Evolutionary conservation across 2,797 vertebrate species (phyloP).

Genomic region (Pteronotus mesoamericanus): DNA sequence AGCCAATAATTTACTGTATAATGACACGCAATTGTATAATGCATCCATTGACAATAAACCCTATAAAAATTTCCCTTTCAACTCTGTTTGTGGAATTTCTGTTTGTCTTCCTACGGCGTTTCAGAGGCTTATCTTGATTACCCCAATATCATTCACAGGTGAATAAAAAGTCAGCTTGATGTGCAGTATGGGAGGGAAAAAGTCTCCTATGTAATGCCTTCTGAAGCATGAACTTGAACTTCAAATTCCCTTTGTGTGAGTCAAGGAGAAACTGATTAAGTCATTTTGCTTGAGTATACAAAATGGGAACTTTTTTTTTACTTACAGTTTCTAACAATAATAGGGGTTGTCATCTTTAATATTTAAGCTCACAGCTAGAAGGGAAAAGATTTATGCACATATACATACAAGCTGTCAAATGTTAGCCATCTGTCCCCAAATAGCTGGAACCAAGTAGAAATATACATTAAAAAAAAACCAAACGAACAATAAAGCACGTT

Average conservation of each 20-base stretch:
- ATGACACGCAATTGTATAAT: background rate
- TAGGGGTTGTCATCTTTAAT: slow-evolving; percentile 43
- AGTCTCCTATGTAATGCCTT: background rate
- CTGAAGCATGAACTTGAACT: slow-evolving; percentile 44
- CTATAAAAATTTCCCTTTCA: background rate
- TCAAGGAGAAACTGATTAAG: slow-evolving; percentile 67
- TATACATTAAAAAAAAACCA: background rate
- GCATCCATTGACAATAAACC: background rate
- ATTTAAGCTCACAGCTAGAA: slow-evolving; percentile 35
- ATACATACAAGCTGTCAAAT: background rate
- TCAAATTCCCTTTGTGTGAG: slow-evolving; percentile 53
- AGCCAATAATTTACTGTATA: background rate
- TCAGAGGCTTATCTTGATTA: slow-evolving; percentile 58
- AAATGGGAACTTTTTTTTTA: slow-evolving; percentile 34
- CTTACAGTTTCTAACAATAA: slow-evolving; percentile 27
- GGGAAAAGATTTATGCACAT: background rate
- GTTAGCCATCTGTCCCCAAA: background rate
- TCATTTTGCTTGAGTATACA: slow-evolving; percentile 64
- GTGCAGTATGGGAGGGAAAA: slow-evolving; percentile 1
- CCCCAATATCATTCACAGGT: slow-evolving; percentile 28
- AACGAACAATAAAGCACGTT: background rate
- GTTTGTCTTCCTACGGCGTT: slow-evolving; percentile 29
- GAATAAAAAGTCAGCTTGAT: slow-evolving; percentile 58
- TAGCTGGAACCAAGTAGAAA: background rate
- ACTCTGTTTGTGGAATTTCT: slow-evolving; percentile 5